Conservation (phyloP, 1,140 invertebrate genomes). For the Drosophila erecta region DNA sequence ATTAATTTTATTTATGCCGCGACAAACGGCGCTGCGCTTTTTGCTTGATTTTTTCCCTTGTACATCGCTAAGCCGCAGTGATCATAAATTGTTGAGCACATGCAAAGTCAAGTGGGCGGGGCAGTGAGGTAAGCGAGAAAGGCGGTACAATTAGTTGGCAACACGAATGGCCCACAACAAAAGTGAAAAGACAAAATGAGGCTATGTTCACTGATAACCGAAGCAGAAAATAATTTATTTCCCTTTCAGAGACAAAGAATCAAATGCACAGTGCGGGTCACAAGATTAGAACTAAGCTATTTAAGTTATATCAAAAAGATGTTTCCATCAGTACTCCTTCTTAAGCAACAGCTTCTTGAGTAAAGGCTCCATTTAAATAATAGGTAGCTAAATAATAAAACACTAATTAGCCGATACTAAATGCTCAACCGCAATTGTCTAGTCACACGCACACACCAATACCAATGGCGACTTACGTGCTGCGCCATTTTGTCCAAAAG, state of each 20-base stretch:
- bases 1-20: constrained; percentile 70
- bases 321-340: no score
- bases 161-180: constrained; percentile 52
- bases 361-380: no score
- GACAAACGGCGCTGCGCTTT: constrained; percentile 53
- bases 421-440: neutral
- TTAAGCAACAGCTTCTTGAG: no score
- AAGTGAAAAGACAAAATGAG: constrained; percentile 52
- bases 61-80: constrained; percentile 50
- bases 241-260: constrained; percentile 32
- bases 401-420: neutral
- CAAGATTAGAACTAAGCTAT: no score
- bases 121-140: constrained; percentile 19
- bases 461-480: constrained; percentile 52
- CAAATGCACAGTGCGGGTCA: constrained; percentile 2
- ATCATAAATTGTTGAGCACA: constrained; percentile 69
- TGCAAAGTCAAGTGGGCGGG: constrained; percentile 31
- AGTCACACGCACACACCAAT: constrained; percentile 24
- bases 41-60: constrained; percentile 2
- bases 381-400: no score
- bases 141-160: constrained; percentile 69
- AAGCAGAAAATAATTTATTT: constrained; percentile 65
- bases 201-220: constrained; percentile 42
- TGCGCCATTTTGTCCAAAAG: constrained; percentile 67
- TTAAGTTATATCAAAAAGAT: no score